phyloP scores from a whole-genome alignment of 2,113 vertebrate species.

The Anarhynchus alexandrinus region DNA sequence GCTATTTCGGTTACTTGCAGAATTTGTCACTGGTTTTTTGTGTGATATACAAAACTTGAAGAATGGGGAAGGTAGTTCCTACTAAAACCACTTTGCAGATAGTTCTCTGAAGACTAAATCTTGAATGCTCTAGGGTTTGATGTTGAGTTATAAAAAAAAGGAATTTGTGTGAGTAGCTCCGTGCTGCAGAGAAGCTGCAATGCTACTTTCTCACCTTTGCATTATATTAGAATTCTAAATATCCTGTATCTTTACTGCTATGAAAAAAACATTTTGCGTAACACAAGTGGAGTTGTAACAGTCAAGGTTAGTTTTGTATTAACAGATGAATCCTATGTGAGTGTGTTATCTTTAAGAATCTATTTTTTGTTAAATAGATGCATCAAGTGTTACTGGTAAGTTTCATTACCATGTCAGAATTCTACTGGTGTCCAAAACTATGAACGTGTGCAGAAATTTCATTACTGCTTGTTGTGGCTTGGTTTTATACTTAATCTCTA shows the following conservation, averaged over 20 bases:
- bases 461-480: not conserved
- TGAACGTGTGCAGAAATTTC: not conserved
- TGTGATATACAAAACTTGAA: not conserved
- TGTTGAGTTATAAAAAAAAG: not conserved
- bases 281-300: not conserved
- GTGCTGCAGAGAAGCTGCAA: not conserved
- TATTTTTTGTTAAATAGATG: constrained; percentile 44
- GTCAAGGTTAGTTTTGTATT: not conserved
- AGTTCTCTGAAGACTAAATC: not conserved
- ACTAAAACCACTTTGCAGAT: not conserved
- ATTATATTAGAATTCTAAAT: not conserved
- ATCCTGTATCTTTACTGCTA: not conserved
- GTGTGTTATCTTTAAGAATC: not conserved
- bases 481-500: not conserved
- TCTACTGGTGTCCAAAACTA: not conserved
- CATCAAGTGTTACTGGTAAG: constrained; percentile 21
- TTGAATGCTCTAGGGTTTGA: not conserved
- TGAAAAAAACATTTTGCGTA: not conserved
- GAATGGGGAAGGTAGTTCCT: not conserved
- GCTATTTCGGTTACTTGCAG: not conserved
- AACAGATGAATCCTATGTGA: not conserved
- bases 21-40: not conserved
- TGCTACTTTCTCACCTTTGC: not conserved
- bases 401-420: constrained; percentile 36
- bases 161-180: not conserved